phyloP scores from a whole-genome alignment of 2,888 invertebrate genomes.

The Yponomeuta sedellus region DNA sequence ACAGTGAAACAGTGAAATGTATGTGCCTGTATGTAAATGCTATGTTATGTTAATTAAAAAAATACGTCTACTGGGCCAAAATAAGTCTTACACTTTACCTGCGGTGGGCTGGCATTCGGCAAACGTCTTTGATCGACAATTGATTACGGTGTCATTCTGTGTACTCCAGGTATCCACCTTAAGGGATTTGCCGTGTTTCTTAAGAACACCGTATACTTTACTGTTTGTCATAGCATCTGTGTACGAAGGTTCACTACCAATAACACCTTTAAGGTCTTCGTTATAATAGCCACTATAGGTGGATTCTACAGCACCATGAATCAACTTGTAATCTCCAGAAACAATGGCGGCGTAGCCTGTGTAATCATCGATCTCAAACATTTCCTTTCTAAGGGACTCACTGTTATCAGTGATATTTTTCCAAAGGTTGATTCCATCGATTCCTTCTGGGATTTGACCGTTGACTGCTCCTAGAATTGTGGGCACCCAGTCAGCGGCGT shows the following conservation, averaged over 20 bases:
- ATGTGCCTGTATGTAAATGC: too few species aligned
- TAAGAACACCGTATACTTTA: constrained; percentile 36
- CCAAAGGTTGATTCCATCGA: constrained; percentile 61
- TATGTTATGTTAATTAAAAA: too few species aligned
- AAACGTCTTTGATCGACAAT: constrained; percentile 19
- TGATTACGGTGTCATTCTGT: constrained; percentile 41
- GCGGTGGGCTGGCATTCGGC: constrained; percentile 42
- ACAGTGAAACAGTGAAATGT: too few species aligned
- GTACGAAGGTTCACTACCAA: constrained; percentile 43
- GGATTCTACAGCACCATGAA: constrained; percentile 38
- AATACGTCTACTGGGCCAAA: too few species aligned
- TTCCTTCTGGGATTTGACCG: constrained; percentile 33
- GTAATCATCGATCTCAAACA: constrained; percentile 57
- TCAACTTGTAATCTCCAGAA: constrained; percentile 48
- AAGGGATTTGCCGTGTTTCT: constrained; percentile 34
- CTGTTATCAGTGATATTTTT: constrained; percentile 34
- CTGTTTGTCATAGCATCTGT: constrained; percentile 37
- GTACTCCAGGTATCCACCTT: constrained; percentile 28
- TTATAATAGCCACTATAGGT: constrained; percentile 45
- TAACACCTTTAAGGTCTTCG: constrained; percentile 39
- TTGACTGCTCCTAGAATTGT: constrained; percentile 75
- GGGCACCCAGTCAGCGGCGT: constrained; percentile 89
- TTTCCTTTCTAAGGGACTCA: constrained; percentile 43
- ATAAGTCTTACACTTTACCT: constrained; percentile 32
- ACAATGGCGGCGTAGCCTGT: constrained; percentile 44